These are phyloP conservation scores for Hydractinia echinata DNA, from an alignment of 30 jellyfish, hydroid and myxozoan genomes.

Conservation along the genomic window DNA sequence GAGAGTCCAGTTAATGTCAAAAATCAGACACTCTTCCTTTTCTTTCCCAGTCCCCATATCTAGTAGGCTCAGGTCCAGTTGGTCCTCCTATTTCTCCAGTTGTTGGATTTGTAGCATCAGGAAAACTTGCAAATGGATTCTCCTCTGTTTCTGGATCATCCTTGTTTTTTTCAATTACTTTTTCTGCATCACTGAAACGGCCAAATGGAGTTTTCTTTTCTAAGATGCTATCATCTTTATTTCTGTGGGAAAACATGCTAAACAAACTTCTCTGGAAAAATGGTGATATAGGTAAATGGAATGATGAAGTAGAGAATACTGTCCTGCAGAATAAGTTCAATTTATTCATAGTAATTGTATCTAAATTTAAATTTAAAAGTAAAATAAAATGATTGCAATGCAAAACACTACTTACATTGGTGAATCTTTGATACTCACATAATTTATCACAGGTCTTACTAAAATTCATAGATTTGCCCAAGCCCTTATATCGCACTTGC, in stretches of 20 bases:
- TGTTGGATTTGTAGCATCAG: conserved; percentile 85
- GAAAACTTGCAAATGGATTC: conserved; percentile 87
- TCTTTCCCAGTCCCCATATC: conserved; percentile 99
- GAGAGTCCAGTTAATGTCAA: conserved; percentile 5
- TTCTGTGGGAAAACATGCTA: neutral
- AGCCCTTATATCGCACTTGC: too few species aligned
- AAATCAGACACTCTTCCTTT: conserved; percentile 97
- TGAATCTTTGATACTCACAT: too few species aligned
- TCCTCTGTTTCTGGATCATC: conserved; percentile 4
- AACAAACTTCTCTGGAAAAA: too few species aligned
- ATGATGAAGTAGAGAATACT: too few species aligned
- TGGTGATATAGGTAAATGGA: too few species aligned
- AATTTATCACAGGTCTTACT: too few species aligned
- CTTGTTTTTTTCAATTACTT: conserved; percentile 14
- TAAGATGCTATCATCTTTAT: neutral
- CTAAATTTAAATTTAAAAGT: neutral
- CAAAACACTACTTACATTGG: too few species aligned
- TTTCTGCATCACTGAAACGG: conserved; percentile 32
- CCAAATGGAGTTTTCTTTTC: conserved; percentile 60
- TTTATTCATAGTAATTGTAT: neutral
- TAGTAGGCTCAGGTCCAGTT: conserved; percentile 98
- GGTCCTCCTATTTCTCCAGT: conserved; percentile 99
- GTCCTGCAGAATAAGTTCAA: neutral
- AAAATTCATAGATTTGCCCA: too few species aligned
- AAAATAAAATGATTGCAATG: neutral